Evolutionary conservation across 1,140 invertebrate species (phyloP).

Genomic region (Zaprionus davidi): DNA sequence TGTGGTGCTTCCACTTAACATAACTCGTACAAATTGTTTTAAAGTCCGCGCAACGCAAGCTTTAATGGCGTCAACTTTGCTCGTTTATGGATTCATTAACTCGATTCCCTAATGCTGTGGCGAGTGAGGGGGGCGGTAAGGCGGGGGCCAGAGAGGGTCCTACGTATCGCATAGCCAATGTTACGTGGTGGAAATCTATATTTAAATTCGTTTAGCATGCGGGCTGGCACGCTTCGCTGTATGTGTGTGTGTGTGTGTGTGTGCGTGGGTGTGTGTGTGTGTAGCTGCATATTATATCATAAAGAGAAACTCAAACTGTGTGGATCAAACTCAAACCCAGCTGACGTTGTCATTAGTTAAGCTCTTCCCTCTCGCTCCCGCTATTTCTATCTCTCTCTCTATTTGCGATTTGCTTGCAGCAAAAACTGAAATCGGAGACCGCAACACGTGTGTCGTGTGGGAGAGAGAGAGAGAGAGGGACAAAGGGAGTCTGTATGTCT

Average conservation of each 20-base stretch:
- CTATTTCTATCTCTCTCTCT: neutral
- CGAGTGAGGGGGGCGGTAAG: neutral
- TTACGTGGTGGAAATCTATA: conserved; percentile 1
- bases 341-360: conserved; percentile 20
- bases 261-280: neutral
- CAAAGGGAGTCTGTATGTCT: neutral
- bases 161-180: conserved; percentile 1
- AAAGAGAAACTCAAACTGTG: neutral
- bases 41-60: neutral
- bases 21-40: neutral
- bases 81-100: conserved; percentile 6
- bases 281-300: conserved; percentile 2
- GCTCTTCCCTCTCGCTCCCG: neutral
- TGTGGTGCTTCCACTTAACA: neutral
- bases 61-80: conserved; percentile 7
- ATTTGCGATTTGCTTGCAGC: neutral
- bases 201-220: neutral
- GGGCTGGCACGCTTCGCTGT: neutral
- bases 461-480: neutral
- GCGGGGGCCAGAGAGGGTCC: neutral
- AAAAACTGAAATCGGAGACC: conserved; percentile 9
- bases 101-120: neutral
- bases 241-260: neutral
- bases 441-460: neutral
- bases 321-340: neutral